A percentile compares a stretch with the other conserved stretches of the same genome.
These are phyloP conservation scores for Drosophila yakuba DNA, from an alignment of 1,140 invertebrate genomes.

Conservation along the genomic window DNA sequence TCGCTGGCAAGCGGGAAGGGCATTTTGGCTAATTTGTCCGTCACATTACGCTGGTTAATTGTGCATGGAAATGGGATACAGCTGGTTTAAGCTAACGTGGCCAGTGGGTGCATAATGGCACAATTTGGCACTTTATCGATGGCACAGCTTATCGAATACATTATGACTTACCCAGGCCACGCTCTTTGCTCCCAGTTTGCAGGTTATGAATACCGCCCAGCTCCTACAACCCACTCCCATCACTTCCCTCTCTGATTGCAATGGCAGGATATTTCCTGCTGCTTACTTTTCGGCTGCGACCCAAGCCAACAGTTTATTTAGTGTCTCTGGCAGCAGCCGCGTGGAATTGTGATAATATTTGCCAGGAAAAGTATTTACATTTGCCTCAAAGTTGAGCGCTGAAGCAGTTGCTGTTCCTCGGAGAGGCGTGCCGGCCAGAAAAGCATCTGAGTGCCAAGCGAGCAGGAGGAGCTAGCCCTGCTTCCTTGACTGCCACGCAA, in stretches of 20 bases:
- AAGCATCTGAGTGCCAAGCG: neutral
- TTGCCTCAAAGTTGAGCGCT: slow-evolving; percentile 69
- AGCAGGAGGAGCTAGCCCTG: slow-evolving; percentile 12
- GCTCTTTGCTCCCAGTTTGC: neutral
- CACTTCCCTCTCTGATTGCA: slow-evolving; percentile 37
- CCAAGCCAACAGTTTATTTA: slow-evolving; percentile 59
- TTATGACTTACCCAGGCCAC: neutral
- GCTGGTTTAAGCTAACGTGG: neutral
- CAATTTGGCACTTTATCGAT: slow-evolving; percentile 1
- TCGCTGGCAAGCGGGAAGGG: slow-evolving; percentile 7
- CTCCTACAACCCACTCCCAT: neutral
- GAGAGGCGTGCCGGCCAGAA: neutral
- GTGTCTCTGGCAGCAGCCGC: slow-evolving; percentile 72
- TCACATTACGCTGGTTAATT: slow-evolving; percentile 39
- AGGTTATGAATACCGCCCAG: slow-evolving; percentile 26
- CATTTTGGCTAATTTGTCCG: slow-evolving; percentile 57
- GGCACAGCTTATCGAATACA: neutral
- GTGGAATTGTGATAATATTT: slow-evolving; percentile 79
- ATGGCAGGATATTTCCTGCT: slow-evolving; percentile 50
- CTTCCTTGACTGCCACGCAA: slow-evolving; percentile 37
- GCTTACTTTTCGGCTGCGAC: slow-evolving; percentile 13
- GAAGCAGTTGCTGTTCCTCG: slow-evolving; percentile 13
- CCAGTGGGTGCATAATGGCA: neutral
- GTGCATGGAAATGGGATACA: slow-evolving; percentile 21
- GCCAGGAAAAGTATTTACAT: slow-evolving; percentile 77